Evolutionary conservation across 30 jellyfish, hydroid and myxozoan genomes (phyloP).

Genomic region (Pelagia noctiluca): DNA sequence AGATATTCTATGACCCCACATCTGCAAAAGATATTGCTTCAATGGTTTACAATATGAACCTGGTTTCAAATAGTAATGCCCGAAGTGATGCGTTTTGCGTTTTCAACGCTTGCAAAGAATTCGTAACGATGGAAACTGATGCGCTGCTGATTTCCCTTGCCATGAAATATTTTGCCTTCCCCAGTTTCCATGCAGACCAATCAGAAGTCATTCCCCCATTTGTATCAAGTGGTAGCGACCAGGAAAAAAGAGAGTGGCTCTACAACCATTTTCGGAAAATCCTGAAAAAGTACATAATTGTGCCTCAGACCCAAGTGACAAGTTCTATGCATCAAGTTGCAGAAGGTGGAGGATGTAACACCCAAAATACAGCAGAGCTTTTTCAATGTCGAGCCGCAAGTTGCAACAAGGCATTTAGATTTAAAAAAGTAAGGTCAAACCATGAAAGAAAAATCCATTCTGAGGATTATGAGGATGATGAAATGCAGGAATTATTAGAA

Average conservation of each 20-base stretch:
- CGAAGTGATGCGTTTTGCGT: not conserved
- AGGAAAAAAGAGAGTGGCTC: not conserved
- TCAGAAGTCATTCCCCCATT: not conserved
- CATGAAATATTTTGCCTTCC: not conserved
- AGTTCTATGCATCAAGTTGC: not conserved
- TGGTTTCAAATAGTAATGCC: not conserved
- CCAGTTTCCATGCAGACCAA: not conserved
- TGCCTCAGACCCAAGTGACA: not conserved
- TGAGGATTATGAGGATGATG: not conserved
- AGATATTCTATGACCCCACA: not conserved
- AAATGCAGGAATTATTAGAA: too few species aligned
- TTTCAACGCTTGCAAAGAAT: slow-evolving; percentile 19
- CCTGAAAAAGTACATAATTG: not conserved
- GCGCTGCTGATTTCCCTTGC: not conserved
- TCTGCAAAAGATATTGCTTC: slow-evolving; percentile 23
- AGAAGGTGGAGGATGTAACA: not conserved
- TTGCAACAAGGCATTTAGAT: not conserved
- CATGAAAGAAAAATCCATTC: not conserved
- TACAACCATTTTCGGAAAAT: not conserved
- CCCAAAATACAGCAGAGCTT: not conserved
- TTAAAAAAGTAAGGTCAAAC: not conserved
- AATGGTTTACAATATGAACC: not conserved
- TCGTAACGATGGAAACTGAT: not conserved
- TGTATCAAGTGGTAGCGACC: not conserved
- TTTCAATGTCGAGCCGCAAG: not conserved